These are phyloP conservation scores for Eretmochelys imbricata DNA, from an alignment of 2,113 vertebrate species.

Conservation along the genomic window DNA sequence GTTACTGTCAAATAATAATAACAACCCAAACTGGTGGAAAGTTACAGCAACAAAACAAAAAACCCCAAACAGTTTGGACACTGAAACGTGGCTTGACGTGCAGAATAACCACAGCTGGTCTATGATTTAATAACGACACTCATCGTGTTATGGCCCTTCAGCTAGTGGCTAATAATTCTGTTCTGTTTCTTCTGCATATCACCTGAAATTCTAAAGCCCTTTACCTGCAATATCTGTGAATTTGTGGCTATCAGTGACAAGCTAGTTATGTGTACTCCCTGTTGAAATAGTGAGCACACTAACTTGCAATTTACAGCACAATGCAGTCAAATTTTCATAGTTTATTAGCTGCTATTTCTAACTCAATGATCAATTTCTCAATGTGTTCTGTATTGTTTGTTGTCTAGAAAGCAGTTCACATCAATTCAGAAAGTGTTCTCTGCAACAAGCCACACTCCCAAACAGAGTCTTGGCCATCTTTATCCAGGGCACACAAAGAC, in stretches of 20 bases:
- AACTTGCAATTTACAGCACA: not conserved
- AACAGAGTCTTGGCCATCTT: conserved; percentile 78
- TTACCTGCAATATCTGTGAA: not conserved
- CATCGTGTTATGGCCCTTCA: conserved; percentile 3
- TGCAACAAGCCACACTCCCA: conserved; percentile 79
- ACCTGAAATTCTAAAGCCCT: not conserved
- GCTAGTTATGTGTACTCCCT: not conserved
- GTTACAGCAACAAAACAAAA: accelerated
- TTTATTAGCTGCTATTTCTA: not conserved
- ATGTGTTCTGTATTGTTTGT: conserved; percentile 48
- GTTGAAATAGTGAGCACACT: not conserved
- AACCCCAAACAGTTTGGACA: not conserved
- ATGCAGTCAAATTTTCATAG: not conserved
- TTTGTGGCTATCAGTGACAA: not conserved
- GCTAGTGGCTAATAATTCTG: not conserved
- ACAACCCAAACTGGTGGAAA: not conserved
- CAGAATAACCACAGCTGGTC: not conserved
- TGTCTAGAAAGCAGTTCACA: conserved; percentile 79
- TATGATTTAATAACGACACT: conserved; percentile 3
- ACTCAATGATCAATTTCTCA: conserved; percentile 50
- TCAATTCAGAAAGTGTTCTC: conserved; percentile 74
- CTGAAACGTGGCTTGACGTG: not conserved
- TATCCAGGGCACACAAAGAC: conserved; percentile 74
- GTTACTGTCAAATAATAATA: not conserved
- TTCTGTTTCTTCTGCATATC: not conserved